phyloP scores from a whole-genome alignment of 2,797 vertebrate genomes.

The Telmatherina bonti region DNA sequence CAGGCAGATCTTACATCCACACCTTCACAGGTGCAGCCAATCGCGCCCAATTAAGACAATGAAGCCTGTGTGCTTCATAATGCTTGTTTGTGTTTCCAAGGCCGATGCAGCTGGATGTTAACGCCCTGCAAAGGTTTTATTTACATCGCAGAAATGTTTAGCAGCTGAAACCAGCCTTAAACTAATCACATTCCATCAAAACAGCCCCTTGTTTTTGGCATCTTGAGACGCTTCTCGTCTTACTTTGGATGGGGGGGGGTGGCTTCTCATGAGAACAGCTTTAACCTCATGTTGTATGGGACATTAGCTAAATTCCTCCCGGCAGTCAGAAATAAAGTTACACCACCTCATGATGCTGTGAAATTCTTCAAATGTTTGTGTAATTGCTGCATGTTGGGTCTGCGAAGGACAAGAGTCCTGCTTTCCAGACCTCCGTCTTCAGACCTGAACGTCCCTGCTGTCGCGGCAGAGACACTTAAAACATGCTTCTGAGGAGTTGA shows the following conservation, averaged over 20 bases:
- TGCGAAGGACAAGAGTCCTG: neutral
- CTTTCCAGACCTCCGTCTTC: conserved; percentile 11
- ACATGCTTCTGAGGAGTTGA: conserved; percentile 50
- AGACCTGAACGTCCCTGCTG: conserved; percentile 11
- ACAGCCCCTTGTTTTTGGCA: neutral
- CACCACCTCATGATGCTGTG: conserved; percentile 17
- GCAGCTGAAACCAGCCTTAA: neutral
- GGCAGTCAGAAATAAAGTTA: conserved; percentile 12
- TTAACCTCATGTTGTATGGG: neutral
- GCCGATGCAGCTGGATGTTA: neutral
- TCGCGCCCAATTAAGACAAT: neutral
- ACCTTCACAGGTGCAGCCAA: conserved; percentile 3
- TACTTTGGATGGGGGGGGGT: neutral
- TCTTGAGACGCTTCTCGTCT: neutral
- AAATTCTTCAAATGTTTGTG: conserved; percentile 9
- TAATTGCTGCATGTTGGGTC: conserved; percentile 16
- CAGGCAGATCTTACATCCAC: neutral
- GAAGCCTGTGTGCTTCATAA: neutral
- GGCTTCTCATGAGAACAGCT: neutral
- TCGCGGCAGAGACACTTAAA: conserved; percentile 10
- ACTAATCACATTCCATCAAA: neutral
- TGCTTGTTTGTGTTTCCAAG: neutral
- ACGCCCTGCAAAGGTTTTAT: neutral
- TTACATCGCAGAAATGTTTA: neutral
- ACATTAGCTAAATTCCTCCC: neutral